Evolutionary conservation across 1,140 invertebrate species (phyloP), one percentile per base, ranked within the genome.

Genomic region (Drosophila albomicans): DNA sequence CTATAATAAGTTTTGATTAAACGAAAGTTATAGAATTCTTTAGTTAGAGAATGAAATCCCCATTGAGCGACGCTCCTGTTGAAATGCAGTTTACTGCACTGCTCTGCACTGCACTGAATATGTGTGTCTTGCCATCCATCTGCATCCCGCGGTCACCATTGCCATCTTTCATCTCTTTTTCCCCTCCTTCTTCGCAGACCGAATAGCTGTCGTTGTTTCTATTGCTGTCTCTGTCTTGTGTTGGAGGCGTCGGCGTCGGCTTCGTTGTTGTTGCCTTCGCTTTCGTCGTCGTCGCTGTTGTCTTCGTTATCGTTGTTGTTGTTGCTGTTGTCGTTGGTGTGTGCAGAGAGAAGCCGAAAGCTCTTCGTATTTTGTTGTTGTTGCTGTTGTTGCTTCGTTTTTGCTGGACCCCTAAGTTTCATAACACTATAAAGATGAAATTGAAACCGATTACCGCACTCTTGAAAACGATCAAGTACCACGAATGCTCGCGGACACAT

Each of bases 371-470:
- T 25, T 25, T 54, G 25, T 54, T 15, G 30, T 54, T 54, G 25
- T 32, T 54, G 10, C 15, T 56, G 52, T 32, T 38, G 46, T 30
- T 61, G 13, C 13, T 25, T 25, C 20, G 20, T 25, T 25, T 25
- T 69, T 65, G 68, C 56, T 5, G 71, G 49, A 69, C 57, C 75
- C 79, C 70, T 45, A 64, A 69, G 77, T 88, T 88, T 89, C 85
- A 88, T 88, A 88, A 88, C 73, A 89, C 80, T 78, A 88, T 88
- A 89, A 87, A 87, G 84, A 87, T 87, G 87, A 91, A 91, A 91
- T 91, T 91, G 87, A 91, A 91, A 91, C 87, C 87, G 87, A 91
- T 91, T 91, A 91, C 87, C 82, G 87, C 87, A 91, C 87, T 91
- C 87, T 91, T 87, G 87, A 91, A 91, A 87, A 87, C 84, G 84